Percentiles rank a stretch among this genome's conserved stretches.
These are phyloP conservation scores for Coronaproctus castanopsis DNA, from an alignment of 2,888 invertebrate species.

Conservation along the genomic window DNA sequence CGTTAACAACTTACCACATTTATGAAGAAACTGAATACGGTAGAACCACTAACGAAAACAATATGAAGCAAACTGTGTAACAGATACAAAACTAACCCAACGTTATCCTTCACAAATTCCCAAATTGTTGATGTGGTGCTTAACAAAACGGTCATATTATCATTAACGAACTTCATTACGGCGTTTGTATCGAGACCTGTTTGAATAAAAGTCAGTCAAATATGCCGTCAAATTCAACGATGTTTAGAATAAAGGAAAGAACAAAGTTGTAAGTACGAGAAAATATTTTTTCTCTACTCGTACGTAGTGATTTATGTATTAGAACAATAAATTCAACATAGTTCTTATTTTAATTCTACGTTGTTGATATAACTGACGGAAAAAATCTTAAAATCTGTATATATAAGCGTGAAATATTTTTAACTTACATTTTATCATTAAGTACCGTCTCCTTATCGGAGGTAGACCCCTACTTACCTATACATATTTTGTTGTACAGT, in stretches of 20 bases:
- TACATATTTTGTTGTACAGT: too few species aligned
- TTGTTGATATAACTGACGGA: neutral
- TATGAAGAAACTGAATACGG: conserved; percentile 65
- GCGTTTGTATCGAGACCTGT: conserved; percentile 37
- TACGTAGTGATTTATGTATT: too few species aligned
- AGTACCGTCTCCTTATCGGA: too few species aligned
- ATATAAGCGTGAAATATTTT: too few species aligned
- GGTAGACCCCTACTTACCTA: too few species aligned
- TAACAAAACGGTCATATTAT: conserved; percentile 71
- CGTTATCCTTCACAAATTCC: conserved; percentile 79
- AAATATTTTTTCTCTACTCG: too few species aligned
- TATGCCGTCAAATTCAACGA: too few species aligned
- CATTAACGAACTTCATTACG: conserved; percentile 60
- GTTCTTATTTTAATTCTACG: conserved; percentile 1
- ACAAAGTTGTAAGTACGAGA: too few species aligned
- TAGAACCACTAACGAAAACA: conserved; percentile 72
- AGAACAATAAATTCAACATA: conserved; percentile 10
- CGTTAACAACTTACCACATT: conserved; percentile 46
- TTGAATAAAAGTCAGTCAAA: too few species aligned
- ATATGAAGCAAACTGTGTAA: conserved; percentile 72
- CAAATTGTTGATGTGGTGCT: conserved; percentile 71
- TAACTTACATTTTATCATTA: too few species aligned
- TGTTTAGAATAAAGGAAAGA: too few species aligned
- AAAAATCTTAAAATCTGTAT: conserved; percentile 5
- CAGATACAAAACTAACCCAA: conserved; percentile 63